Evolutionary conservation across 2,797 vertebrate species (phyloP), one percentile per base, ranked within the genome.

Genomic region (Catostomus latipinnis): DNA sequence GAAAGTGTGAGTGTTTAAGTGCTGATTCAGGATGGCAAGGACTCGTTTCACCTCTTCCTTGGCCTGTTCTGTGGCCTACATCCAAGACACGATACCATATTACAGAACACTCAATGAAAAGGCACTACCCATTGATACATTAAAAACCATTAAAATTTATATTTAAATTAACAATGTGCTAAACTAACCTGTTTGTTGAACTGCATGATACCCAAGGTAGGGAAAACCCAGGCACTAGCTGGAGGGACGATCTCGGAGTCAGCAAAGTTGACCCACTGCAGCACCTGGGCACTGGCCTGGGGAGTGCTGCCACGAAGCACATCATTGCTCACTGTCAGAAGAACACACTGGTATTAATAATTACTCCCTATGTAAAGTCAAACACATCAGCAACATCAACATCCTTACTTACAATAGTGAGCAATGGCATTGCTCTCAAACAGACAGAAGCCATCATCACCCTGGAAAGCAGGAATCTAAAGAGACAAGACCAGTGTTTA

Each of bases 351-450:
- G 11, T 6, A 60, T 48, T 22, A 18, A 58, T 10, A 10, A 1
- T 0, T 34, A 34, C 34, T 34, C 4, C 4, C 22, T 22, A 34
- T 34, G 34, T 34, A 34, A 34, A 34, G 3, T 34, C 34, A 34
- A 34, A 34, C 34, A 34, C 34, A 34, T 74, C 13, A 45, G 11
- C 8, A 45, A 10, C 22, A 13, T 11, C 7, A 1, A 14, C 43
- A n/a, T 16, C 45, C 8, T 1, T 69, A 89, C 95, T 95, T 95
- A 98, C 97, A 81, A 45, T 95, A 98, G 88, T 97, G 94, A 90
- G 97, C 97, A 86, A 98, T 98, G 93, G 97, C 97, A 71, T 96
- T 97, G 93, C 97, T 98, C 94, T 98, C 97, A 86, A 96, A 97
- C 91, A 98, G 95, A 89, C 97, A 97, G 91, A 98, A 97, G 3